Percentiles rank a stretch among this genome's conserved stretches.
phyloP scores from a whole-genome alignment of 1,140 invertebrate species.

The Cydia fagiglandana region DNA sequence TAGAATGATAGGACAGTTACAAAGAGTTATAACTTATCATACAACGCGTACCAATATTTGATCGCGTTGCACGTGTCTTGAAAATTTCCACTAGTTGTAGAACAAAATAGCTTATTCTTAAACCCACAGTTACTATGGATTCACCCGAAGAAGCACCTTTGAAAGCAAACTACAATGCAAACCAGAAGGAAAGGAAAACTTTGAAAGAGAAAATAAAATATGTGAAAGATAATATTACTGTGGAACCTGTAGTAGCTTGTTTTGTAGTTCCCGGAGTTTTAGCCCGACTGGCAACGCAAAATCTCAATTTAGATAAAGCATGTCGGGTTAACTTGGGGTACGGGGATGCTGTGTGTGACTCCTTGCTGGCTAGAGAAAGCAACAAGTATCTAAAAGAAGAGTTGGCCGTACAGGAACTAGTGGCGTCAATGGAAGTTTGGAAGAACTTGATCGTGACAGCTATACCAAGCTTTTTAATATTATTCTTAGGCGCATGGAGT shows the following conservation, averaged over 20 bases:
- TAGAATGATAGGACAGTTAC: neutral
- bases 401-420: constrained; percentile 75
- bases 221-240: constrained; percentile 74
- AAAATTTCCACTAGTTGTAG: constrained; percentile 17
- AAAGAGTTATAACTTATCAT: constrained; percentile 2
- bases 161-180: constrained; percentile 46
- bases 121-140: constrained; percentile 39
- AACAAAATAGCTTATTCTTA: neutral
- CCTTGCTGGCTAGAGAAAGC: constrained; percentile 70
- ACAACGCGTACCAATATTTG: constrained; percentile 2
- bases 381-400: constrained; percentile 69
- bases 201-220: constrained; percentile 75
- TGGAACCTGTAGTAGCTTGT: constrained; percentile 79
- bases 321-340: constrained; percentile 81
- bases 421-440: constrained; percentile 79
- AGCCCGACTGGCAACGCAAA: constrained; percentile 77
- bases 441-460: constrained; percentile 76
- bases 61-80: constrained; percentile 2
- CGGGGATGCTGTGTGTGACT: constrained; percentile 76
- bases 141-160: constrained; percentile 55
- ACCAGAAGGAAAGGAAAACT: constrained; percentile 50
- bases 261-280: constrained; percentile 78
- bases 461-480: constrained; percentile 76
- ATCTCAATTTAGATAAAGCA: constrained; percentile 82
- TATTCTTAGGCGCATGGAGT: constrained; percentile 82